Evolutionary conservation across 2,797 vertebrate species (phyloP).

Genomic region (Acomys russatus): DNA sequence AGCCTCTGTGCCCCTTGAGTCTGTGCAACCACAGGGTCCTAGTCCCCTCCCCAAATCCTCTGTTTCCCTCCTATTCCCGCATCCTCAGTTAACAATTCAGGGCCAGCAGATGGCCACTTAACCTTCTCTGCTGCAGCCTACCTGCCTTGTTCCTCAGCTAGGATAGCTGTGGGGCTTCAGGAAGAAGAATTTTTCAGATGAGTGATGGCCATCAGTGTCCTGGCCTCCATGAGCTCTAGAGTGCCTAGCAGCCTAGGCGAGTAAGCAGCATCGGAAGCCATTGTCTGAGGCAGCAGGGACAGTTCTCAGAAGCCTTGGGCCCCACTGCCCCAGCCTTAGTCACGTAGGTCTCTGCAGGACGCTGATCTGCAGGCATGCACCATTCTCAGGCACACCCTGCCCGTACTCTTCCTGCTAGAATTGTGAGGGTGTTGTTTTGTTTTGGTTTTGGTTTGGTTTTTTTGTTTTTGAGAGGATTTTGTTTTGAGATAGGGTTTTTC

Average conservation of each 20-base stretch:
- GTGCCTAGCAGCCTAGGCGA: neutral
- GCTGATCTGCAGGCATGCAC: too few relatives aligned
- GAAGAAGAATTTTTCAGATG: neutral
- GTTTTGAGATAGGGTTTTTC: neutral
- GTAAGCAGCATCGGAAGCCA: neutral
- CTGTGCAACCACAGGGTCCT: neutral
- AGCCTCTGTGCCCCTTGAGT: neutral
- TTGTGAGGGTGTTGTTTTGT: neutral
- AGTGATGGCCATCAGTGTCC: neutral
- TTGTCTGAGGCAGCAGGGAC: neutral
- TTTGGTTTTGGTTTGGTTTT: too few relatives aligned
- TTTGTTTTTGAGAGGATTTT: neutral
- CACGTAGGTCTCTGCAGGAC: neutral
- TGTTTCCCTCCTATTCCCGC: neutral
- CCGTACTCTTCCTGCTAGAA: neutral
- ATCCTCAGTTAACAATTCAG: neutral
- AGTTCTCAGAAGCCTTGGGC: neutral
- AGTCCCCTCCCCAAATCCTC: neutral
- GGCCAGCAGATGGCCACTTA: neutral
- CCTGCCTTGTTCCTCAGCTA: neutral
- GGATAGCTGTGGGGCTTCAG: accelerated
- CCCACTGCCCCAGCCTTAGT: neutral
- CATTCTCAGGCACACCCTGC: neutral
- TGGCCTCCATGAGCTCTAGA: accelerated
- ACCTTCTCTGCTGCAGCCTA: neutral